Evolutionary conservation across 2,113 vertebrate genomes (phyloP).

Genomic region (Fulica atra): DNA sequence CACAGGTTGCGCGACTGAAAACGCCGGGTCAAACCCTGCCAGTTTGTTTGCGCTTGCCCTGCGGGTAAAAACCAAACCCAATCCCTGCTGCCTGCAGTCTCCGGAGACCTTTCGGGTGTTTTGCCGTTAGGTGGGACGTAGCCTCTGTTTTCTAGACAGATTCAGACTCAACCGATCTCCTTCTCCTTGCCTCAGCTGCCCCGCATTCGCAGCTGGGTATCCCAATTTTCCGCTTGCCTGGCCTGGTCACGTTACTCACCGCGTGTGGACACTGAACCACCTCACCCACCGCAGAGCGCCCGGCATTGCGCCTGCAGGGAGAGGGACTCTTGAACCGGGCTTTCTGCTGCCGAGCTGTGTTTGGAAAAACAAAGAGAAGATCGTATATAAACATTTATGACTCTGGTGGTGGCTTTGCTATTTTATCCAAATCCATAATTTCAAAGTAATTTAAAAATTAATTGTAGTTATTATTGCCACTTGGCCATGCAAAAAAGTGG

Average conservation of each 20-base stretch:
- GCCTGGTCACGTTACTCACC: accelerated
- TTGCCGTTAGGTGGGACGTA: not conserved
- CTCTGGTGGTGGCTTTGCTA: not conserved
- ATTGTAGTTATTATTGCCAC: not conserved
- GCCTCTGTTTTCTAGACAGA: not conserved
- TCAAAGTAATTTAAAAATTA: not conserved
- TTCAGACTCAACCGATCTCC: too few species aligned
- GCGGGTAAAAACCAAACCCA: not conserved
- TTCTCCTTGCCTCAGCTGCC: not conserved
- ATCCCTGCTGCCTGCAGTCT: not conserved
- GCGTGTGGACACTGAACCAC: accelerated
- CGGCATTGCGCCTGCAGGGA: not conserved
- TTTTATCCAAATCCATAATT: not conserved
- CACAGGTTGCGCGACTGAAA: accelerated
- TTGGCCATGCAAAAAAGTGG: not conserved
- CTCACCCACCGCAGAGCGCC: not conserved
- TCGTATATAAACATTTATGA: not conserved
- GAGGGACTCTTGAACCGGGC: not conserved
- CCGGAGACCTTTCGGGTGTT: not conserved
- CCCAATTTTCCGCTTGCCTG: not conserved
- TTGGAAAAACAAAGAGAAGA: too few species aligned
- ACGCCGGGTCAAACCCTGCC: not conserved
- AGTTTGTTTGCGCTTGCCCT: accelerated
- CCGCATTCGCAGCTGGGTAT: too few species aligned
- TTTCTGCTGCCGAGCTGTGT: not conserved